phyloP scores from a whole-genome alignment of 2,797 vertebrate species.

The Sebastes aleutianus region DNA sequence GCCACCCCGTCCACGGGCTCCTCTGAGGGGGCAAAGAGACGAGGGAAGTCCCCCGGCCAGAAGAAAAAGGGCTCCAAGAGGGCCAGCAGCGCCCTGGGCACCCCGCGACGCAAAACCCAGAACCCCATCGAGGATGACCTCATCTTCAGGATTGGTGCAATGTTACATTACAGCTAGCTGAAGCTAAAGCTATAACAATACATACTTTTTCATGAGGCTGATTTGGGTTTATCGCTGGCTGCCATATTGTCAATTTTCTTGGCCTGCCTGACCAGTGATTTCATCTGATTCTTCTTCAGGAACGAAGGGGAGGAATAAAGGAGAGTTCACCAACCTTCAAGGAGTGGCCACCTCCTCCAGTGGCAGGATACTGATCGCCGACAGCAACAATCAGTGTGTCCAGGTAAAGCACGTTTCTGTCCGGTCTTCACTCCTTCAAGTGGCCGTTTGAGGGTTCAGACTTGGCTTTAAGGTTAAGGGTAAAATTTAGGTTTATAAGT shows the following conservation, averaged over 20 bases:
- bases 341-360: constrained; percentile 92
- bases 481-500: not conserved
- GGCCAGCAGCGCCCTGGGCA: constrained; percentile 95
- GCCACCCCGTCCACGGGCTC: constrained; percentile 81
- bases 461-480: not conserved
- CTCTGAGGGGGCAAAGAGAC: constrained; percentile 92
- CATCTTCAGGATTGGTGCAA: constrained; percentile 93
- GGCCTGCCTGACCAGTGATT: not conserved
- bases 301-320: constrained; percentile 98
- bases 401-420: constrained; percentile 82
- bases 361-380: constrained; percentile 94
- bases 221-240: not conserved
- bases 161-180: not conserved
- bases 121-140: constrained; percentile 97
- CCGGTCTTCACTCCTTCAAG: accelerated
- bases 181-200: not conserved
- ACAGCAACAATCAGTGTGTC: constrained; percentile 99
- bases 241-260: not conserved
- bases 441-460: not conserved
- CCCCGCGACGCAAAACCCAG: constrained; percentile 90
- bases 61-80: constrained; percentile 95
- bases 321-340: constrained; percentile 98
- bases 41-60: constrained; percentile 93
- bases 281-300: constrained; percentile 72
- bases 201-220: not conserved